These are phyloP conservation scores for Monopis laevigella DNA, from an alignment of 2,888 invertebrate genomes.

Conservation along the genomic window DNA sequence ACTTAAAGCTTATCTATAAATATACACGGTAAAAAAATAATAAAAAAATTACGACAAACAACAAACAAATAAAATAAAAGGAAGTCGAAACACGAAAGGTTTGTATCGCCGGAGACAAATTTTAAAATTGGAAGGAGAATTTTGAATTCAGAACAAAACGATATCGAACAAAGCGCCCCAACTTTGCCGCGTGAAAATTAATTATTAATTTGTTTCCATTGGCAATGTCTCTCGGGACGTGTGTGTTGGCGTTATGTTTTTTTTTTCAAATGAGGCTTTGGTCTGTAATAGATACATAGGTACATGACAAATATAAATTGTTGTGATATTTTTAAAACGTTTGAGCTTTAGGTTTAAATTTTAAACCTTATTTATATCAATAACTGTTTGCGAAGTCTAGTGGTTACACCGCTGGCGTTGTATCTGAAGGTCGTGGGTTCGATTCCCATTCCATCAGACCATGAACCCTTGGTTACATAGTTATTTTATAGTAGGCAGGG, in stretches of 20 bases:
- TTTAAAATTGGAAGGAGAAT: constrained; percentile 48
- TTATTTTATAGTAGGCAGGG: no score
- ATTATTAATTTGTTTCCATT: constrained; percentile 50
- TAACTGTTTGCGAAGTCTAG: no score
- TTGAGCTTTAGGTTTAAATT: no score
- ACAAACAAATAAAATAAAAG: not conserved
- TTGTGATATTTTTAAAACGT: no score
- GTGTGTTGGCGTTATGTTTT: constrained; percentile 36
- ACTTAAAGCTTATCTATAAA: no score
- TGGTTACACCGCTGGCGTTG: not conserved
- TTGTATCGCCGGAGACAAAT: constrained; percentile 32
- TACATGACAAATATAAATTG: no score
- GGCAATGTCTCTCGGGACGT: constrained; percentile 31
- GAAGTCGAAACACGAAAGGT: constrained; percentile 4
- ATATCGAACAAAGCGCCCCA: constrained; percentile 20
- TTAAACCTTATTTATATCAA: no score
- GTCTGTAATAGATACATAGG: no score
- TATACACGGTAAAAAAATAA: not conserved
- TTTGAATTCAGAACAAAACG: constrained; percentile 54
- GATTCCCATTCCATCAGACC: no score
- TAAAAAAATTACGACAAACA: not conserved
- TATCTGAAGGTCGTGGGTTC: no score
- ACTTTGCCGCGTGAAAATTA: constrained; percentile 54
- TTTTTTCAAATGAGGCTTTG: constrained; percentile 38
- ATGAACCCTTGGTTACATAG: no score